Evolutionary conservation across 2,888 invertebrate species (phyloP), one percentile per base, ranked within the genome.

Genomic region (Clunio marinus): DNA sequence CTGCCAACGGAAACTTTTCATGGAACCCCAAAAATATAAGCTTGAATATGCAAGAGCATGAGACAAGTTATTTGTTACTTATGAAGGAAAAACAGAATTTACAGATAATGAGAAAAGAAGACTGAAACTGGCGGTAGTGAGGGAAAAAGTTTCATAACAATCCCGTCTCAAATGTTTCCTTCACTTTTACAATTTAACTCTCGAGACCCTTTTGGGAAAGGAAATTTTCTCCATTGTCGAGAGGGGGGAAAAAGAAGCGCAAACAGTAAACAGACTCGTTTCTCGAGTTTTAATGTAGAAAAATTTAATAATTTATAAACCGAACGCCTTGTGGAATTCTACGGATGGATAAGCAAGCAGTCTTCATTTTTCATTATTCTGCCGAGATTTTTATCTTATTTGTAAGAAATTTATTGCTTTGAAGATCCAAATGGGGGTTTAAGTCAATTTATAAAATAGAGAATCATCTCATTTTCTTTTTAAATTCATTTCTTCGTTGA

Each of bases 1-100:
- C 41, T 41, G 41, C 41, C n/a, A 41, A 41, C 41, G 41, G 15
- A 41, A 41, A 41, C 41, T 41, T 41, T 41, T 15, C 10, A n/a
- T n/a, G 41, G 15, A 41, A 41, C 41, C 41, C 41, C 41, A 41
- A 5, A 41, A 41, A 41, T 41, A 41, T 41, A 41, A n/a, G 41
- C 41, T n/a, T n/a, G 41, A 41, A 41, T 15, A 41, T 41, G 41
- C 10, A 2, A 41, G 41, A 41, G 41, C 41, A 5, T 10, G n/a
- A n/a, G 2, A n/a, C 41, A 13, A 5, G 10, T n/a, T 41, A 41
- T 41, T 15, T 41, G 10, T 32, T 32, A 8, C n/a, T 2, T 10
- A 41, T 5, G 41, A 15, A n/a, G 41, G 15, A 10, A 3, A 15
- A 41, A 41, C 41, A 41, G 7, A n/a, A 10, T 41, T 10, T 15